Base-by-base conservation (phyloP, 30 jellyfish, hydroid and myxozoan genomes). In the Aurelia aurita region DNA sequence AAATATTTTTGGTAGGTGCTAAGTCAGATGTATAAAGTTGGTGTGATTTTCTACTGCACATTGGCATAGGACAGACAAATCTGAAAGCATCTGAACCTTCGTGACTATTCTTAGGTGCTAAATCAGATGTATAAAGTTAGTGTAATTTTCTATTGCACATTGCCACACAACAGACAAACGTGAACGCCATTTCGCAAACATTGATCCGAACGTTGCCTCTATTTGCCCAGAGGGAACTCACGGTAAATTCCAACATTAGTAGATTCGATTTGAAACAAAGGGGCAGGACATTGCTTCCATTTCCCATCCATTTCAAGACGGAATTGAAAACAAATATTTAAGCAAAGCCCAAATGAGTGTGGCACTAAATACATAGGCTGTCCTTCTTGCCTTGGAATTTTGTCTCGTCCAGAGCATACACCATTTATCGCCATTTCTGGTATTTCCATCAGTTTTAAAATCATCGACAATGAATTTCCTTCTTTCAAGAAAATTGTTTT, bases 391-490 rank as follows among this genome's bases (percentile, higher is more conserved):
- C 71, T 32, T 34, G 62, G 44, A 77, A 77, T 59, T 35, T 5
- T 72, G 64, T 34, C 69, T 77, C 44, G 10, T 31, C 13, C 2
- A 35, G 32, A 53, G 69, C 69, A 60, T 53, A 28, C 63, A 35
- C 54, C 88, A 59, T 51, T 77, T 60, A 77, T 60, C 6, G 9
- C 32, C 19, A 77, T 77, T 77, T 77, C 88, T 77, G 88, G 88
- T 39, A 31, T 77, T 58, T 77, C 7, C 44, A 77, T 25, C 71
- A 18, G 31, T n/a, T 65, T 60, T 49, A 43, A n/a, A 58, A 23
- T 26, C 18, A 21, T 23, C 57, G 28, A 77, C 71, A 58, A 77
- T 35, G 79, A 45, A 11, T 60, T 77, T 77, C 88, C 88, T 77
- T 77, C 78, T 77, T 60, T 25, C 47, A 35, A 59, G 22, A 60